Base-by-base conservation (phyloP, 2,113 vertebrate species). In the Microtus montanus region DNA sequence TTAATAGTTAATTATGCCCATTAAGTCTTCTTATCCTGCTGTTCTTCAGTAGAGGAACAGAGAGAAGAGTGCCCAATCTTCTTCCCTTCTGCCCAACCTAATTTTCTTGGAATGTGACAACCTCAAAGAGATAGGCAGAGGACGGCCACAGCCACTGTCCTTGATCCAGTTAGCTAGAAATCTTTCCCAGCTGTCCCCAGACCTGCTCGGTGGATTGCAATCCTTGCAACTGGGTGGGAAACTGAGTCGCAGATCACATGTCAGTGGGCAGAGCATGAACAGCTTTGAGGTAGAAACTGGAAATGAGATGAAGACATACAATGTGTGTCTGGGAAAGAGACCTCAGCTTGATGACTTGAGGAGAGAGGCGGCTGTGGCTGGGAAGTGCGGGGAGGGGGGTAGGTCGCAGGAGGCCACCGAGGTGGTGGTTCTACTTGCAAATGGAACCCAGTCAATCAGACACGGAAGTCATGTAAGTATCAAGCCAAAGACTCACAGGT, bases 341-440 rank as follows among this genome's bases (percentile, higher is more conserved):
- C 33, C 9, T 73, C 35, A 73, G 15, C 33, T 47, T 77, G 35
- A 20, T n/a, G 61, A 47, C 38, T 41, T 79, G 52, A 87, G 52
- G 35, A 44, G 47, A 33, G 30, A 68, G n/a, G 74, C 79, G 84
- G 85, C 92, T 49, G 28, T 74, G 61, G 68, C 64, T 74, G 74
- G 12, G 20, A 47, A 41, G 33, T 20, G 3, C 66, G 3, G 19
- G 13, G 22, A 66, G 33, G 41, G 41, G 41, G 41, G 41, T 41
- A 86, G 17, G 47, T 75, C 78, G 2, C 4, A 70, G 52, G 22
- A 82, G 47, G 78, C 61, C 83, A 89, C 77, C 73, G 58, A 94
- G 92, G 74, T 87, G 82, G 96, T 54, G 41, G 91, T 73, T 94
- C 91, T 49, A 89, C 75, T 92, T 92, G 87, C 91, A 93, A 90